Conservation (phyloP, 2,113 vertebrate species). For the Dasyurus viverrinus region DNA sequence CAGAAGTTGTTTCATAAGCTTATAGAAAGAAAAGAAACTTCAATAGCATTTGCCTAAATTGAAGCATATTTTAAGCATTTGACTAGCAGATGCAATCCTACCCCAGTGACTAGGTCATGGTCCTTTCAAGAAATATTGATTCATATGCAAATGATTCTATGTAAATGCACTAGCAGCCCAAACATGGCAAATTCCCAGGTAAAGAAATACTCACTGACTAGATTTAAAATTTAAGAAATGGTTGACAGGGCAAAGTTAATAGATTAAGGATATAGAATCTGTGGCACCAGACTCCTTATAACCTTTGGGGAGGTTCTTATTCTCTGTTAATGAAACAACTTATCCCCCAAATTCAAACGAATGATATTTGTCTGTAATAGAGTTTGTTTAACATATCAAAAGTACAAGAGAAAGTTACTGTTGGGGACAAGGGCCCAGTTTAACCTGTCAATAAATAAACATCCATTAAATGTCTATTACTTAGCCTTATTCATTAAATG, state of each 20-base stretch:
- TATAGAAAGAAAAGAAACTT: neutral
- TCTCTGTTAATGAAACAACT: neutral
- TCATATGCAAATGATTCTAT: neutral
- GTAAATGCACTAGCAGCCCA: neutral
- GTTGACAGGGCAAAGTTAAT: neutral
- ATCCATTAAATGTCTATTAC: no score
- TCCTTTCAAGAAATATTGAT: neutral
- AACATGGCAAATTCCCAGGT: neutral
- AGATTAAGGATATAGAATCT: neutral
- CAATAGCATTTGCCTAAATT: neutral
- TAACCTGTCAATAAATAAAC: no score
- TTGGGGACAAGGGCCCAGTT: no score
- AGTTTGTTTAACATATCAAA: no score
- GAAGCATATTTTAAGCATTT: neutral
- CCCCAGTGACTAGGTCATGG: neutral
- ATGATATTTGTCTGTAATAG: no score
- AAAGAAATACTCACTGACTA: neutral
- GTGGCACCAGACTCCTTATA: neutral
- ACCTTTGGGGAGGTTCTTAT: neutral
- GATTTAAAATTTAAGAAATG: neutral
- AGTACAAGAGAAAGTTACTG: no score
- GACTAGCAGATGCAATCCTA: neutral
- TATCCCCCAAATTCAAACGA: neutral
- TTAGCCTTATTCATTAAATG: no score
- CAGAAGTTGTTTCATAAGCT: neutral